Percentiles rank a stretch among this genome's conserved stretches.
These are phyloP conservation scores for Chymomyza caudatula DNA, from an alignment of 2,888 invertebrate species.

Conservation along the genomic window DNA sequence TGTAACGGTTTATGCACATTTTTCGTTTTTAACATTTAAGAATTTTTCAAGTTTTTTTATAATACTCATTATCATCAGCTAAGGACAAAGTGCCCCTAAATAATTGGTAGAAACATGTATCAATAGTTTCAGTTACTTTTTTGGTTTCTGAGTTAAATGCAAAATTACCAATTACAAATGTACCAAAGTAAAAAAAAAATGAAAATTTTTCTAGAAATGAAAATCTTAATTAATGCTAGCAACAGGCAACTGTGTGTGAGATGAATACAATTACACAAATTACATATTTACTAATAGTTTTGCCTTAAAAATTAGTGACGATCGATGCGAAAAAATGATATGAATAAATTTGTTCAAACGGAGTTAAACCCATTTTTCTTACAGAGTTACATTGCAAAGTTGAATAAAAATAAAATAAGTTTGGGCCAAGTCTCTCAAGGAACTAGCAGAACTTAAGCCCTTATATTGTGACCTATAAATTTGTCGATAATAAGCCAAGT, in stretches of 20 bases:
- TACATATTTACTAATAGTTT: background rate
- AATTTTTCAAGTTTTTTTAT: constrained; percentile 31
- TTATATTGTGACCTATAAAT: no score
- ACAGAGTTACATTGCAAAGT: no score
- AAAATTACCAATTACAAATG: no score
- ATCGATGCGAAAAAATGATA: background rate
- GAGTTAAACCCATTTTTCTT: no score
- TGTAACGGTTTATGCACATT: constrained; percentile 76
- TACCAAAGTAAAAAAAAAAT: background rate
- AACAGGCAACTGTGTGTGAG: background rate
- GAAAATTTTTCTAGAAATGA: background rate
- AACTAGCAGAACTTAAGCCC: no score
- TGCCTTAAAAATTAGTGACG: background rate
- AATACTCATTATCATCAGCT: background rate
- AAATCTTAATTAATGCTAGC: background rate
- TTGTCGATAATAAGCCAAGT: no score
- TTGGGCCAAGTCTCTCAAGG: no score
- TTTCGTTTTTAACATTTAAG: constrained; percentile 49
- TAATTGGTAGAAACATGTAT: background rate
- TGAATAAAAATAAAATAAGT: no score
- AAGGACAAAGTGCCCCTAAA: background rate
- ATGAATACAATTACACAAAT: background rate
- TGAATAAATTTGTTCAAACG: background rate
- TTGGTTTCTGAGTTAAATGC: background rate
- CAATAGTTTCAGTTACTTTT: background rate